Conservation (phyloP, 37 sponge, comb jelly and placozoan species). For the Ephydatia muelleri region DNA sequence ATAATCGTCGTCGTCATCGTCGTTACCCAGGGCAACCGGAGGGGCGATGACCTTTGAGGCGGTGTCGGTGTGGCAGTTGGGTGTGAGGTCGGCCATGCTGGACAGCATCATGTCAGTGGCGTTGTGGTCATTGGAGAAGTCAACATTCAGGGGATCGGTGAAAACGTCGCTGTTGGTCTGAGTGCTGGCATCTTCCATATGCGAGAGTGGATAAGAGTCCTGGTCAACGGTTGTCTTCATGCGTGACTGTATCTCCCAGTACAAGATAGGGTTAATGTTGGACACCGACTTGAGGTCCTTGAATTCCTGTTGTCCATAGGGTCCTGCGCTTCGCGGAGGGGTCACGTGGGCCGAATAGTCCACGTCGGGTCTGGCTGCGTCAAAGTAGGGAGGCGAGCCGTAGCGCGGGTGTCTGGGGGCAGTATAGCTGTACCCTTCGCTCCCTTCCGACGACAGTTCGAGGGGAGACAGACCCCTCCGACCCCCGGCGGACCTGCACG, state of each 20-base stretch:
- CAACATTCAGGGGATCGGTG: background rate
- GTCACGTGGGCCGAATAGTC: background rate
- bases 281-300: conserved; percentile 63
- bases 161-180: conserved; percentile 13
- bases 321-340: background rate
- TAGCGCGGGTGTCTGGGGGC: background rate
- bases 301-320: conserved; percentile 8
- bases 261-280: conserved; percentile 62
- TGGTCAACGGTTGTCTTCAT: conserved; percentile 72
- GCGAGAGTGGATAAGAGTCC: conserved; percentile 59
- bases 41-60: background rate
- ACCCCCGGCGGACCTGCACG: background rate
- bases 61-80: conserved; percentile 20
- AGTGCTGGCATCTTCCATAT: conserved; percentile 63
- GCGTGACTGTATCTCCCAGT: conserved; percentile 76
- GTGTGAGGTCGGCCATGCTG: background rate
- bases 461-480: background rate
- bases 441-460: background rate
- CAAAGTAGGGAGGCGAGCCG: background rate
- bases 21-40: background rate
- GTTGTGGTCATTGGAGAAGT: background rate
- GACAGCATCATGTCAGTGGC: background rate
- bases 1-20: conserved; percentile 2
- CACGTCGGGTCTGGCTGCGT: background rate
- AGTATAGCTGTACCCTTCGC: background rate